Evolutionary conservation across 53 echinoderm and acorn worm species (phyloP), one percentile per base, ranked within the genome.

Genomic region (Apostichopus leukothele): DNA sequence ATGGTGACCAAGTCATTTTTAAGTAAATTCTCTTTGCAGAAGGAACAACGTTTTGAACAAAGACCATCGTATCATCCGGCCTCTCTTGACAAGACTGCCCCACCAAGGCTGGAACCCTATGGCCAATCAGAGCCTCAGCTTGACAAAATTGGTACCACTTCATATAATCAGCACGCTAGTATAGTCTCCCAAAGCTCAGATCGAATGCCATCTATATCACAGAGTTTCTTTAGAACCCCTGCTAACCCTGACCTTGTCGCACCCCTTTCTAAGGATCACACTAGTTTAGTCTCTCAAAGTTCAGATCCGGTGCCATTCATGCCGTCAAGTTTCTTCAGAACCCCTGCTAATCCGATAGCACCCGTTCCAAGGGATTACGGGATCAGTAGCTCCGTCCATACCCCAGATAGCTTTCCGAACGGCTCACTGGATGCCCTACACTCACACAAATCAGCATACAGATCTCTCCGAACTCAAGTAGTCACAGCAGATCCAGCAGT

Each of bases 71-170:
- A 9, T 51, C 18, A 7, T 6, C 59, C 81, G 14, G 9, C 8
- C 8, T 18, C 14, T 11, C 22, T 81, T 50, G 81, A 81, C 59
- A 81, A 54, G 59, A 81, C 81, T 55, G 81, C 81, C 12, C 81
- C 81, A 55, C 54, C 54, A 11, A 77, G 90, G 14, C 78, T 87
- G 14, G 86, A 86, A 55, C 90, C 90, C 5, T 90, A 90, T 16
- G 90, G 90, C 10, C 90, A 90, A 14, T 90, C 90, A n/a, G 83
- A 90, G 57, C 90, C 78, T 14, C 76, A 76, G 51, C 68, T 90
- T 12, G 86, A 90, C 76, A 90, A 52, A 18, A 90, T 87, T 55
- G 87, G 76, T 86, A 83, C 63, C 67, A 18, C 1, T 71, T 6
- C 6, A n/a, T 18, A 71, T 18, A 71, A 71, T n/a, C 71, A 71